Evolutionary conservation across 2,797 vertebrate species (phyloP).

Genomic region (Cyclura pinguis): DNA sequence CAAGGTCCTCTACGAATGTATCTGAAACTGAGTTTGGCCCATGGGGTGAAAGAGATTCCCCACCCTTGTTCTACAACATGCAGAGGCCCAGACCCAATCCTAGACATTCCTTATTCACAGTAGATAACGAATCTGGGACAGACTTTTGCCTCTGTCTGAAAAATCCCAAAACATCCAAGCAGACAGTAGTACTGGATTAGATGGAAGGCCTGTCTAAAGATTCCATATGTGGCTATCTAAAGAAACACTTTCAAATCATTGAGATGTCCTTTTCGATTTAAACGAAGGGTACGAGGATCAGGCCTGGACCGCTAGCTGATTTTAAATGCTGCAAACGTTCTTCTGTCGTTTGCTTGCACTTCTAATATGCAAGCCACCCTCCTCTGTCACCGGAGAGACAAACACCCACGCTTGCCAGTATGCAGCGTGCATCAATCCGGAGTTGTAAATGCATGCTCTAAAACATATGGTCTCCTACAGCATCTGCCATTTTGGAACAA

Average conservation of each 20-base stretch:
- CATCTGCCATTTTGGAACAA: constrained; percentile 14
- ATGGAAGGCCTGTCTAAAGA: background rate
- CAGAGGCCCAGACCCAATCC: background rate
- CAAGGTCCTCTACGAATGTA: background rate
- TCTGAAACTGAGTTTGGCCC: too few relatives aligned
- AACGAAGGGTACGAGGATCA: background rate
- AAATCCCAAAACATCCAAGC: background rate
- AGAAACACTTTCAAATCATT: background rate
- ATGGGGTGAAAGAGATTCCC: background rate
- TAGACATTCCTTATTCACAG: too few relatives aligned
- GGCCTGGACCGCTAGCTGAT: background rate
- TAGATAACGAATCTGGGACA: too few relatives aligned
- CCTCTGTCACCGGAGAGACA: background rate
- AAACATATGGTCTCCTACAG: background rate
- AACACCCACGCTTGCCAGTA: background rate
- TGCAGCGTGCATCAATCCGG: constrained; percentile 9
- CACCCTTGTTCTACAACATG: background rate
- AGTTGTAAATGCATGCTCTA: constrained; percentile 39
- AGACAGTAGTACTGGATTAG: background rate
- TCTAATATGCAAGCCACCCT: background rate
- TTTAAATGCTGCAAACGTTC: background rate
- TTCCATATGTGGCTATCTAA: background rate
- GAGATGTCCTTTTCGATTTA: background rate
- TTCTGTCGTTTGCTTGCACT: background rate
- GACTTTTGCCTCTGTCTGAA: background rate